Evolutionary conservation across 2,797 vertebrate genomes (phyloP).

Genomic region (Pseudomugil gertrudae): DNA sequence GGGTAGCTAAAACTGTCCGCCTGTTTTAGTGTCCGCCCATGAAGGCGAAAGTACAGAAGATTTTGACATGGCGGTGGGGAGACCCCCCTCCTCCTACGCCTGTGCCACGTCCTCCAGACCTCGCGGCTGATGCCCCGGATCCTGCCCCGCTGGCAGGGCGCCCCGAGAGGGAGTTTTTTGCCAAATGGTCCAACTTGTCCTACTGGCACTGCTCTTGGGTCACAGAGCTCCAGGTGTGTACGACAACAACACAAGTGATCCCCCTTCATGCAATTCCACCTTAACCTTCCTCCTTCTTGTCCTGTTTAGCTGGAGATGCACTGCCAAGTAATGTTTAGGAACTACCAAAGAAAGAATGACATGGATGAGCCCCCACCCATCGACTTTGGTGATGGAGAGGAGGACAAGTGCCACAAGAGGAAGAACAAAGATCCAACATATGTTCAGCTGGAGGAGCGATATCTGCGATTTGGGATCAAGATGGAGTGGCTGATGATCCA

Average conservation of each 20-base stretch:
- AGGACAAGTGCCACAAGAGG: slow-evolving; percentile 91
- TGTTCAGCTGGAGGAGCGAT: slow-evolving; percentile 93
- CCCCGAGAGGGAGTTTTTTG: slow-evolving; percentile 95
- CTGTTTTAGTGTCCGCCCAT: slow-evolving; percentile 87
- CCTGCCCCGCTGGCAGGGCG: slow-evolving; percentile 90
- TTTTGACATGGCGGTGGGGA: slow-evolving; percentile 97
- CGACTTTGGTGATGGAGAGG: slow-evolving; percentile 91
- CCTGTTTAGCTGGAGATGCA: slow-evolving; percentile 90
- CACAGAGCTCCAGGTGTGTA: slow-evolving; percentile 92
- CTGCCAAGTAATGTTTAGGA: slow-evolving; percentile 97
- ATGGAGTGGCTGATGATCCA: slow-evolving; percentile 98
- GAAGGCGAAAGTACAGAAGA: slow-evolving; percentile 98
- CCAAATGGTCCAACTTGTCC: slow-evolving; percentile 97
- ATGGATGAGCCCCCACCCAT: slow-evolving; percentile 95
- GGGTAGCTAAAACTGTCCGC: not conserved
- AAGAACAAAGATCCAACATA: slow-evolving; percentile 96
- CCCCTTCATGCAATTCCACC: rapidly evolving
- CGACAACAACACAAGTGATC: rapidly evolving
- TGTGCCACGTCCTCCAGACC: slow-evolving; percentile 88
- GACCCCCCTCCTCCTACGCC: slow-evolving; percentile 90
- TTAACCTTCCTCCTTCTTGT: rapidly evolving
- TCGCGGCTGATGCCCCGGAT: slow-evolving; percentile 86
- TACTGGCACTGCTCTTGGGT: slow-evolving; percentile 99
- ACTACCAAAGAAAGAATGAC: slow-evolving; percentile 98
- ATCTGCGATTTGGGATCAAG: slow-evolving; percentile 96